phyloP scores from a whole-genome alignment of 2,888 invertebrate genomes.

The Lamellibrachia satsuma region DNA sequence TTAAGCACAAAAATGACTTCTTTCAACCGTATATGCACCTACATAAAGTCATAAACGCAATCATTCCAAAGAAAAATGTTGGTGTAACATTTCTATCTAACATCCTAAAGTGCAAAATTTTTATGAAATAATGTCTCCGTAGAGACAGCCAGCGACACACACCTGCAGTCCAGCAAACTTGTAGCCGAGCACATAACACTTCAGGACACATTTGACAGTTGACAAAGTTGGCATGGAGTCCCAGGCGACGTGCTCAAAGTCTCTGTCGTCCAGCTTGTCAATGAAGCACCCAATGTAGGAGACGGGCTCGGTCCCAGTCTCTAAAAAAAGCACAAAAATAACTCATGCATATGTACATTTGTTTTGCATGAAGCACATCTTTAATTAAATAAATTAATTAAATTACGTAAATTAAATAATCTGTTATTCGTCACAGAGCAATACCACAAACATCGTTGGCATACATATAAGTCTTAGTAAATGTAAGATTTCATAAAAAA shows the following conservation, averaged over 20 bases:
- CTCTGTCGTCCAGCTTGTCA: neutral
- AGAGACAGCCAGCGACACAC: neutral
- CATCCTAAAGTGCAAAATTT: neutral
- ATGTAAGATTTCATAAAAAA: too few species aligned
- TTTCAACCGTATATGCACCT: too few species aligned
- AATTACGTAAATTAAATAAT: too few species aligned
- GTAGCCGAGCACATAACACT: neutral
- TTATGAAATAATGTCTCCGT: neutral
- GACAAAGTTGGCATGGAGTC: neutral
- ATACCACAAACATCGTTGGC: too few species aligned
- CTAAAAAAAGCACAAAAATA: neutral
- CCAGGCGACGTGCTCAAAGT: neutral
- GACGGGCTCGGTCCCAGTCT: neutral
- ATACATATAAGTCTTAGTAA: too few species aligned
- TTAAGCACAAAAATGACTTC: too few species aligned
- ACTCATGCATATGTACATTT: neutral
- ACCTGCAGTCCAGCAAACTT: constrained; percentile 3
- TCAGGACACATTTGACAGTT: neutral
- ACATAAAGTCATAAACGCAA: too few species aligned
- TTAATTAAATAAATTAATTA: too few species aligned
- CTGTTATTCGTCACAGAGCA: too few species aligned
- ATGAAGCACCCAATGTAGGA: neutral
- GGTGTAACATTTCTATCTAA: neutral
- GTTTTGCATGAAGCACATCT: too few species aligned
- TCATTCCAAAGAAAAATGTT: too few species aligned